phyloP scores from a whole-genome alignment of 2,797 vertebrate genomes.

The Tangara arthus region DNA sequence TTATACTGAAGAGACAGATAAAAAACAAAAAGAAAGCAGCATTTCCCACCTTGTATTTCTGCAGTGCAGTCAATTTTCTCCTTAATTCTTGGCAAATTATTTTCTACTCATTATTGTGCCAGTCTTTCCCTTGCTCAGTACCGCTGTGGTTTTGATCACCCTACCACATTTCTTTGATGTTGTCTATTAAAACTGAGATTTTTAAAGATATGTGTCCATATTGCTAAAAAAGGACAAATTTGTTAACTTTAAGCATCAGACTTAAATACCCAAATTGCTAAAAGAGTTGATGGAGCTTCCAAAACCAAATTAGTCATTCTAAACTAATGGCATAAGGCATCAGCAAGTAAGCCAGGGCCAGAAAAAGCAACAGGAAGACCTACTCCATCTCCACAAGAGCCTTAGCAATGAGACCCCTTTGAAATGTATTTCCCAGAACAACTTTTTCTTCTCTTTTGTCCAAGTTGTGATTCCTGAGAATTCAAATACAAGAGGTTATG shows the following conservation, averaged over 20 bases:
- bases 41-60: not conserved
- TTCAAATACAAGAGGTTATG: not conserved
- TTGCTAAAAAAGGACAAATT: not conserved
- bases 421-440: not conserved
- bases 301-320: not conserved
- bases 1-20: not conserved
- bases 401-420: not conserved
- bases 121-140: not conserved
- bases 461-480: not conserved
- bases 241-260: not conserved
- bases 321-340: not conserved
- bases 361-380: not conserved
- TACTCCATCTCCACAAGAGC: not conserved
- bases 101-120: not conserved
- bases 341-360: not conserved
- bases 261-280: not conserved
- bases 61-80: not conserved
- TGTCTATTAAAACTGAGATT: not conserved
- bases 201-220: not conserved
- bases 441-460: not conserved
- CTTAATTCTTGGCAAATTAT: not conserved
- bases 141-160: not conserved
- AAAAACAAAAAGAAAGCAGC: not conserved
- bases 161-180: not conserved
- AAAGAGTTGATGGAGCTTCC: not conserved